Evolutionary conservation across 1,140 invertebrate genomes (phyloP).

Genomic region (Polypedilum vanderplanki): DNA sequence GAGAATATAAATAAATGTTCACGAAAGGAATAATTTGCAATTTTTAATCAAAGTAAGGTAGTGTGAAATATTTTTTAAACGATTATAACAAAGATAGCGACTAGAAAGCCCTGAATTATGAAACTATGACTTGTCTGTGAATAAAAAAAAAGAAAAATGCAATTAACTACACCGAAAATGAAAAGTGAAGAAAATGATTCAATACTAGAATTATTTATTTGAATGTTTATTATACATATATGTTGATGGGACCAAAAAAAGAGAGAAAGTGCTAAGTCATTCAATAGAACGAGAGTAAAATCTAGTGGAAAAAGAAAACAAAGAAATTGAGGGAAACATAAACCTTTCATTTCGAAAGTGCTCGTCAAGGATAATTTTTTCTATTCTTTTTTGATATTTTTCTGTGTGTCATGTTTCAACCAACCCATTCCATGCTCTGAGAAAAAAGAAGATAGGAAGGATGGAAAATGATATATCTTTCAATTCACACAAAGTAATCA

Average conservation of each 20-base stretch:
- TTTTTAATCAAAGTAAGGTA: no score
- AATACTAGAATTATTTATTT: not conserved
- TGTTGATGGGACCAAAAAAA: not conserved
- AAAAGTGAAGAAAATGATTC: not conserved
- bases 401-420: constrained; percentile 8
- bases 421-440: not conserved
- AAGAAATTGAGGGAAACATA: not conserved
- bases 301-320: no score
- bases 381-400: not conserved
- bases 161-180: no score
- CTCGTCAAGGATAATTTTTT: not conserved
- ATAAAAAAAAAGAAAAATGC: no score
- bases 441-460: not conserved
- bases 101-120: no score
- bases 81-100: no score
- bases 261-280: not conserved
- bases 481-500: constrained; percentile 11
- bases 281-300: not conserved
- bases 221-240: not conserved
- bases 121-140: no score
- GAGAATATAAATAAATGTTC: no score
- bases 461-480: constrained; percentile 19
- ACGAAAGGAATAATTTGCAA: no score
- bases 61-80: no score
- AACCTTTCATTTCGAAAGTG: not conserved